Conservation (phyloP, 2,888 invertebrate genomes). For the Pristionchus mayeri region DNA sequence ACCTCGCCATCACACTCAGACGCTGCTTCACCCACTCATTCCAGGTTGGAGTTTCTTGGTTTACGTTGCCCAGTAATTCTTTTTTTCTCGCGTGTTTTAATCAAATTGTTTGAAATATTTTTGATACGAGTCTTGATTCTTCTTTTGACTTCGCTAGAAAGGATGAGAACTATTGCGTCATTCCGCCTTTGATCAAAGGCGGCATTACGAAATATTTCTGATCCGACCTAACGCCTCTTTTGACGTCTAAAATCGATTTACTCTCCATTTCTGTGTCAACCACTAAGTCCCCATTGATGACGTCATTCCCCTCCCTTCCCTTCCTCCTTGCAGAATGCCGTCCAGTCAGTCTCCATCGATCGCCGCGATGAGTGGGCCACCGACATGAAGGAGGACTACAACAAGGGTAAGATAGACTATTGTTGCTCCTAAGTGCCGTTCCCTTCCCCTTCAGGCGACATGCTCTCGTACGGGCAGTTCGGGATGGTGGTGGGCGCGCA, state of each 20-base stretch:
- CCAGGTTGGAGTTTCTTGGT: constrained; percentile 6
- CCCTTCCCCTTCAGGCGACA: constrained; percentile 19
- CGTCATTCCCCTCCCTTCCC: neutral
- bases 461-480: constrained; percentile 49
- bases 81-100: no score
- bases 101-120: no score
- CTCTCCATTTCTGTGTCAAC: no score
- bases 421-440: neutral
- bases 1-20: constrained; percentile 11
- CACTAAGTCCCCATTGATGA: neutral
- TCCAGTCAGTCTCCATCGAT: constrained; percentile 42
- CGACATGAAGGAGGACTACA: constrained; percentile 50
- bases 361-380: constrained; percentile 49
- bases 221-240: no score
- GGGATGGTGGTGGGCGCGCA: constrained; percentile 50
- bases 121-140: no score
- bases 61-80: no score
- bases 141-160: no score
- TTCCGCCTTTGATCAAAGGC: no score
- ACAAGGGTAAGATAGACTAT: constrained; percentile 37
- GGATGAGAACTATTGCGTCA: no score
- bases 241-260: no score
- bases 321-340: neutral
- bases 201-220: no score
- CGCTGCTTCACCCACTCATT: constrained; percentile 44